Evolutionary conservation across 2,113 vertebrate species (phyloP).

Genomic region (Eolophus roseicapilla): DNA sequence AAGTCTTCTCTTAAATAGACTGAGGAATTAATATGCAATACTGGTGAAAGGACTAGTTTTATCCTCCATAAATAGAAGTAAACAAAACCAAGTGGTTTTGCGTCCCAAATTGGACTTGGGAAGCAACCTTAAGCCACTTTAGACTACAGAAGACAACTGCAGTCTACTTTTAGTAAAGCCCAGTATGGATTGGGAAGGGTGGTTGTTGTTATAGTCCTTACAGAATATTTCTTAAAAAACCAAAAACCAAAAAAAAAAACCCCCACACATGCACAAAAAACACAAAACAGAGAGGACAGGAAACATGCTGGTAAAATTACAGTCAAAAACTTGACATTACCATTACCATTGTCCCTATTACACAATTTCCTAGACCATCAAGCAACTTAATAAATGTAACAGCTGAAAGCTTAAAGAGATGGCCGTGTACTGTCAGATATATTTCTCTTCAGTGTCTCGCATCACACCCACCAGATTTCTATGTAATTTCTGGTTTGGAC

Average conservation of each 20-base stretch:
- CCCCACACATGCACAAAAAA: too few species aligned
- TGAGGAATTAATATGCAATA: neutral
- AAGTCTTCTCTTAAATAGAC: neutral
- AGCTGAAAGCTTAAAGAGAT: neutral
- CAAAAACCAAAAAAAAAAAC: neutral
- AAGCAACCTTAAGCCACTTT: neutral
- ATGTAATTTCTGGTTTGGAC: neutral
- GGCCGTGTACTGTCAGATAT: fast-evolving
- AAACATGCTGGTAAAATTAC: neutral
- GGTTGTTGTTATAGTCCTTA: neutral
- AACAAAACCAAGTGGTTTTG: neutral
- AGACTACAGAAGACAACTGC: neutral
- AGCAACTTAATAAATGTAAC: neutral
- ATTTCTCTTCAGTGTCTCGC: neutral
- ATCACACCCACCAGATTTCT: neutral
- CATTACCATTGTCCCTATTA: neutral
- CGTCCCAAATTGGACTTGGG: neutral
- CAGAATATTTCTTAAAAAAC: neutral
- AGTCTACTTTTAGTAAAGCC: neutral
- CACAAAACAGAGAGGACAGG: neutral
- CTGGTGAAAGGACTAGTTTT: neutral
- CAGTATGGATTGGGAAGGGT: neutral
- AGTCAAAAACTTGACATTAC: neutral
- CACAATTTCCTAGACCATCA: neutral
- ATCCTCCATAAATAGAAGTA: neutral